Evolutionary conservation across 1,140 invertebrate species (phyloP), one percentile per base, ranked within the genome.

Genomic region (Tetranychus urticae): DNA sequence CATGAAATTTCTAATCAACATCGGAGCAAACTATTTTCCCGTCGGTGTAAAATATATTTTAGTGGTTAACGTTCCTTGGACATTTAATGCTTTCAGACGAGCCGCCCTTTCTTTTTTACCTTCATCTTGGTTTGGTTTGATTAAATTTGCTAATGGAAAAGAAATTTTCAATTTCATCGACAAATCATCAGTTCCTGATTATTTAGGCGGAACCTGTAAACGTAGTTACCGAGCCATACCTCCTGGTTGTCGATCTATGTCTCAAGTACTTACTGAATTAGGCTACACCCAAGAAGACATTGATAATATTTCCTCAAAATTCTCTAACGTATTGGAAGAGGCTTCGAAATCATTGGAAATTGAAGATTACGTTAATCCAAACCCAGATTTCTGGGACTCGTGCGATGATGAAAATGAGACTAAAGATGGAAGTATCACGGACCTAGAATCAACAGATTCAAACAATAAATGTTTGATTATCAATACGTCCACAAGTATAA

Each of bases 111-210:
- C 61, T 2, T 54, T 61, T 33, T n/a, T 65, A 10, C 63, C 63
- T 14, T 13, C 34, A 7, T 35, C 65, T 5, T 31, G 36, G 13
- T 31, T 47, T 48, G 37, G 59, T 14, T 42, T 62, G 7, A 35
- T 66, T 36, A 64, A 59, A 48, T 66, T 66, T 62, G 57, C 58
- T 33, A 47, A 61, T 56, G 50, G 47, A 12, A 56, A 65, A 33
- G 59, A 61, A 33, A 42, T 66, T 13, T 56, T 37, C n/a, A 56
- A 63, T 37, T 62, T 48, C 23, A 66, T 67, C 47, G 65, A 61
- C 33, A 8, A 23, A 42, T 42, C 65, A 56, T 55, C 46, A 13
- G 36, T 66, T 2, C 66, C 61, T n/a, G 52, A 67, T 33, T 66
- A 60, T 61, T 35, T 67, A 48, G 63, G 61, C 37, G 65, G 65